Percentiles rank a stretch among this genome's conserved stretches.
These are phyloP conservation scores for Amblyopsis rosae DNA, from an alignment of 2,113 vertebrate genomes.

Conservation along the genomic window DNA sequence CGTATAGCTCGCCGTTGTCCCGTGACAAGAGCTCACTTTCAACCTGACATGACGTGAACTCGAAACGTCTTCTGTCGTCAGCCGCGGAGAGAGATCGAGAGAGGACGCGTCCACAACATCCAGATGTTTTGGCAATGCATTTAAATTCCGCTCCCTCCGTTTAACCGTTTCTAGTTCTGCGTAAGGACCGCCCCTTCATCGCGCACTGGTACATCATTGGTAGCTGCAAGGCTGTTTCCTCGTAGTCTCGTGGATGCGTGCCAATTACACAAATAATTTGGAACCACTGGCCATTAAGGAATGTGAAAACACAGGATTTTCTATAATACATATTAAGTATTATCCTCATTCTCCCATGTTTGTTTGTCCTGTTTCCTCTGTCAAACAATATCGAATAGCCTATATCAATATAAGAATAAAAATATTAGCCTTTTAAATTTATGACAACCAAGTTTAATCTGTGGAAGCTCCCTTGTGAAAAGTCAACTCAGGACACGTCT, in stretches of 20 bases:
- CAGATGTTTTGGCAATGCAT: conserved; percentile 68
- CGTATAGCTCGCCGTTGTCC: conserved; percentile 8
- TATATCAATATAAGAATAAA: no score
- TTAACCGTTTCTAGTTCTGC: conserved; percentile 81
- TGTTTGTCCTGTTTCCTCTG: no score
- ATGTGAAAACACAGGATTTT: conserved; percentile 37
- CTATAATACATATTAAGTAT: conserved; percentile 48
- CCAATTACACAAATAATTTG: conserved; percentile 42
- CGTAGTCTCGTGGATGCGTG: conserved; percentile 32
- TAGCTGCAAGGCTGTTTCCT: conserved; percentile 13
- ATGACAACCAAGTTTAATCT: no score
- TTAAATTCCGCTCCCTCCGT: conserved; percentile 88
- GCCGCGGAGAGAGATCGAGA: conserved; percentile 9
- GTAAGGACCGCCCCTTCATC: conserved; percentile 59
- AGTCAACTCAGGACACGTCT: no score
- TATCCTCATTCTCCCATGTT: background rate
- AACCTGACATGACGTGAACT: conserved; percentile 6
- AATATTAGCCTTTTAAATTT: no score
- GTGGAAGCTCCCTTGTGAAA: no score
- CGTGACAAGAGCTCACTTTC: conserved; percentile 10
- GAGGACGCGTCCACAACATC: conserved; percentile 10
- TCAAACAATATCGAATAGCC: no score
- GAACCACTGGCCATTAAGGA: conserved; percentile 32
- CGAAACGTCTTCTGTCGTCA: background rate
- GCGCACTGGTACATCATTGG: conserved; percentile 68